Evolutionary conservation across 2,113 vertebrate genomes (phyloP).

Genomic region (Pelecanoides urinatrix): DNA sequence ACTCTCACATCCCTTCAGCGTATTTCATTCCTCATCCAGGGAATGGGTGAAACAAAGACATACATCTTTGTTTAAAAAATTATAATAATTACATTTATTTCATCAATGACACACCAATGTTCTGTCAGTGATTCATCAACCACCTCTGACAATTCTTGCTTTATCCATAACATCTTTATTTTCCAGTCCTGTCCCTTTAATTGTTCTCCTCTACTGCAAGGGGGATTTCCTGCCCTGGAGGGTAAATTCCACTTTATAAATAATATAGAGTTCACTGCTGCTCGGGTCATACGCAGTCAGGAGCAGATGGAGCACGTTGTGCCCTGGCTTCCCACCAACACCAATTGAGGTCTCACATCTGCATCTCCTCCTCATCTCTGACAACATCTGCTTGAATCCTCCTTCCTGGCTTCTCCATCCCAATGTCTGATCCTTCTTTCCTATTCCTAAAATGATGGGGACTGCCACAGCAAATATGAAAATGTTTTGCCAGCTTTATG

Average conservation of each 20-base stretch:
- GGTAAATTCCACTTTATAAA: neutral
- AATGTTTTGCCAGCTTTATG: neutral
- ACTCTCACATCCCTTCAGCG: neutral
- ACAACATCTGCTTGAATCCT: neutral
- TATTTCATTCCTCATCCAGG: neutral
- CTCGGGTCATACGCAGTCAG: neutral
- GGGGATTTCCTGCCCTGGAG: neutral
- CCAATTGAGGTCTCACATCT: slow-evolving; percentile 10
- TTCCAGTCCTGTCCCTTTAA: neutral
- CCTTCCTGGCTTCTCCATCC: neutral
- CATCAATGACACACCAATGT: neutral
- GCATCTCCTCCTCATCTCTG: neutral
- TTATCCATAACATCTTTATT: accelerated
- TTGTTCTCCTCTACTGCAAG: neutral
- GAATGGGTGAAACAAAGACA: neutral
- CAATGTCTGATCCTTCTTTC: neutral
- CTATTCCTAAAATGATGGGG: neutral
- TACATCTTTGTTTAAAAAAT: neutral
- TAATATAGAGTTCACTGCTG: neutral
- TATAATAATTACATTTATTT: neutral
- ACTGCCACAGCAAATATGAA: neutral
- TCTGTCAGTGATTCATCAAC: neutral
- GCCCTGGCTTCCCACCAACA: neutral
- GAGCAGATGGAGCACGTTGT: slow-evolving; percentile 3
- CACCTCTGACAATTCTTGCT: neutral